Percentiles rank a stretch among this genome's conserved stretches.
Conservation (phyloP, 2,888 invertebrate species). For the Macaria liturata region DNA sequence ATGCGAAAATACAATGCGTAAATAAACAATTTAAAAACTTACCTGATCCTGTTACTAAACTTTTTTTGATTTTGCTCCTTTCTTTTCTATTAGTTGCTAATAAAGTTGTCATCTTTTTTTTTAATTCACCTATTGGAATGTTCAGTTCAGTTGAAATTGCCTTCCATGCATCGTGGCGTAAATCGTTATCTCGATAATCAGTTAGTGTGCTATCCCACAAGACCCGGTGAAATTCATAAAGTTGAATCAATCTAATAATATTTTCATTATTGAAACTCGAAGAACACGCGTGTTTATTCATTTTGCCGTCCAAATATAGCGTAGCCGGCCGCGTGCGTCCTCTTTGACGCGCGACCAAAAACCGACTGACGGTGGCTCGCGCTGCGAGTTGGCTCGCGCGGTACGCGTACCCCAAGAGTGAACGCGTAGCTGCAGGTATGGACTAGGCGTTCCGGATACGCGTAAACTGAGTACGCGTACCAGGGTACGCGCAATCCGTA, state of each 20-base stretch:
- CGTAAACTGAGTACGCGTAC: too few species aligned
- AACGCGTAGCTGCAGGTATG: slow-evolving; percentile 17
- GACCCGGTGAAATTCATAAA: too few species aligned
- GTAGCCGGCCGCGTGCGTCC: slow-evolving; percentile 30
- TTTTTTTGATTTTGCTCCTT: too few species aligned
- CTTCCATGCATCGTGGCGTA: background rate
- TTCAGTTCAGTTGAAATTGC: background rate
- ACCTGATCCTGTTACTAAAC: too few species aligned
- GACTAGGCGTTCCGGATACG: too few species aligned
- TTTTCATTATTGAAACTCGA: slow-evolving; percentile 10
- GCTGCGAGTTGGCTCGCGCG: too few species aligned
- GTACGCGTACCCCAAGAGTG: slow-evolving; percentile 31
- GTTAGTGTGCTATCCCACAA: too few species aligned
- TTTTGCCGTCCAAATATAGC: slow-evolving; percentile 39
- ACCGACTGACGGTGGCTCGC: slow-evolving; percentile 34
- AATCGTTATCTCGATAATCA: too few species aligned
- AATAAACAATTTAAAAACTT: too few species aligned
- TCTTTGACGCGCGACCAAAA: slow-evolving; percentile 13
- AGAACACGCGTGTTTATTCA: slow-evolving; percentile 28
- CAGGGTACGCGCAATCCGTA: too few species aligned
- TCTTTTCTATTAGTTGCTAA: too few species aligned
- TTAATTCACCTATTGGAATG: background rate
- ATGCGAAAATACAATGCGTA: too few species aligned
- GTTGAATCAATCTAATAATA: background rate
- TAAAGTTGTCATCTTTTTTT: background rate